Evolutionary conservation across 2,113 vertebrate genomes (phyloP), one percentile per base, ranked within the genome.

Genomic region (Ammospiza nelsoni): DNA sequence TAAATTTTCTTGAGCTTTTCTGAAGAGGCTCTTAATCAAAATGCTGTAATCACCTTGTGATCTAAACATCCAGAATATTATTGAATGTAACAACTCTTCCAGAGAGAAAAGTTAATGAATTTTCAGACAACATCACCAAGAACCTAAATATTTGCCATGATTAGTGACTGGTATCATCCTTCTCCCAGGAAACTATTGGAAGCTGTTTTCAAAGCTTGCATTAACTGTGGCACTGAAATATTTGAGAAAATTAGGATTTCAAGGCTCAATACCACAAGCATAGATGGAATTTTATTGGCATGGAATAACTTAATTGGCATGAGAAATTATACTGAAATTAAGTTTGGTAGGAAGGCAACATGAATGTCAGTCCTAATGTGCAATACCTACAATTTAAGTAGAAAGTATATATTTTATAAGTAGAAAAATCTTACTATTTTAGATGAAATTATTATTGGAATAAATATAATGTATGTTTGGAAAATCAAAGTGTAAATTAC

Each of bases 111-210:
- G 52, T 85, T 87, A 81, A 94, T 92, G 57, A 86, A 51, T 94
- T 95, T 87, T 90, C 37, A 77, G 59, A 35, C 54, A 73, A 24
- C 2, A 3, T 77, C 18, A 6, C 3, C 44, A 52, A 49, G 71
- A 77, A 68, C 21, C 44, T 75, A 84, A 92, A 63, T 89, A 52
- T 94, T 89, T 81, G 71, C 57, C 25, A 28, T 65, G 54, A 86
- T 86, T 86, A 93, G 89, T 93, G 83, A 86, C 65, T 89, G 75
- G 67, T 37, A 63, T 89, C 49, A 74, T 92, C 54, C 89, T 93
- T 92, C 65, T 81, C 89, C 87, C 82, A 93, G 65, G 39, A 87
- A 67, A 82, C 63, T 93, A 83, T 80, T 92, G 28, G 77, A 92
- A 93, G 33, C 22, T 3, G 67, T 87, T 92, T 95, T 85, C 46